phyloP scores from a whole-genome alignment of 2,113 vertebrate species.

The Hypocryptadius cinnamomeus region DNA sequence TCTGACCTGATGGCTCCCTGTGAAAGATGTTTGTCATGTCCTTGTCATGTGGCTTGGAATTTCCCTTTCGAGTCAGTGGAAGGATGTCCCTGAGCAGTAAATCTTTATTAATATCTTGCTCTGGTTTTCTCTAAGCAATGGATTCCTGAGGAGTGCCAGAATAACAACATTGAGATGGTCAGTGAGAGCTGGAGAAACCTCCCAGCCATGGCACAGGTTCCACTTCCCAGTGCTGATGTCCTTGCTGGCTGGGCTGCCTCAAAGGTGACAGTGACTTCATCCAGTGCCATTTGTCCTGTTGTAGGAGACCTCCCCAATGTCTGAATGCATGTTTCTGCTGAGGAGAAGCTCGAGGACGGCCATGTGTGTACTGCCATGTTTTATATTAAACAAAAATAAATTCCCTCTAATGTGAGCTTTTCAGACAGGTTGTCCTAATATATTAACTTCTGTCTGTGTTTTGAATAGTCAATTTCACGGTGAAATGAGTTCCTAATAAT shows the following conservation, averaged over 20 bases:
- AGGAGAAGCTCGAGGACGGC: constrained; percentile 50
- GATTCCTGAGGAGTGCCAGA: neutral
- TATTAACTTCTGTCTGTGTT: constrained; percentile 84
- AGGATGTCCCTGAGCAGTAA: neutral
- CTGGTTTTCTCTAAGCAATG: neutral
- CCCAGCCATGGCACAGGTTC: neutral
- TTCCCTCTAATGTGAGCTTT: constrained; percentile 71
- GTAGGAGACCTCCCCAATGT: neutral
- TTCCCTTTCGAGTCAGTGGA: neutral
- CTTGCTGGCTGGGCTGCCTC: neutral
- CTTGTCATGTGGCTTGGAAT: neutral
- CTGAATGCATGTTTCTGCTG: neutral
- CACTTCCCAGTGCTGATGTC: accelerated
- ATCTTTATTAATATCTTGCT: neutral
- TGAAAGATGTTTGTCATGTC: accelerated
- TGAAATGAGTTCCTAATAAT: constrained; percentile 87
- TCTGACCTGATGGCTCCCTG: neutral
- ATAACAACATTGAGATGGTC: accelerated
- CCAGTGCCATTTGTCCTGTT: neutral
- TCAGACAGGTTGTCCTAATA: constrained; percentile 83
- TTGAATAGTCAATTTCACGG: constrained; percentile 85
- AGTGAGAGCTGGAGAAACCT: neutral
- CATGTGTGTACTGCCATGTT: constrained; percentile 46
- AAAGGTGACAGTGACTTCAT: neutral
- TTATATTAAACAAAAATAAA: constrained; percentile 79